Evolutionary conservation across 2,113 vertebrate species (phyloP).

Genomic region (Melanotaenia duboulayi): DNA sequence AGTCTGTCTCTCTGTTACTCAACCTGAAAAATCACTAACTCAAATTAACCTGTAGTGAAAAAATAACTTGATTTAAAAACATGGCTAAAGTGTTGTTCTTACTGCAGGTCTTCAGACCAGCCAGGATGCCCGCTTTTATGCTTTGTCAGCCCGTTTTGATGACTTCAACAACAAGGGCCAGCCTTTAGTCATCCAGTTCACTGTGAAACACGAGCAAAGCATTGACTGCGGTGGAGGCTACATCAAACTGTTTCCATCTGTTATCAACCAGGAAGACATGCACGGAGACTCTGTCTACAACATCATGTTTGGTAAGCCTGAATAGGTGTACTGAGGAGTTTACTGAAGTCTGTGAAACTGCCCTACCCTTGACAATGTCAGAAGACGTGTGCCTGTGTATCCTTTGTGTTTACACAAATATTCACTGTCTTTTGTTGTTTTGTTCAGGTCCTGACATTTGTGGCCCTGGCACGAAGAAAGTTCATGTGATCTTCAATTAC

Average conservation of each 20-base stretch:
- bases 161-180: slow-evolving; percentile 84
- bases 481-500: slow-evolving; percentile 89
- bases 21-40: no score
- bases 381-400: no score
- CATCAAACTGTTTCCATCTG: slow-evolving; percentile 85
- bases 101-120: slow-evolving; percentile 83
- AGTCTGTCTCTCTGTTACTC: not conserved
- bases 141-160: slow-evolving; percentile 83
- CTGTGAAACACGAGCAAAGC: slow-evolving; percentile 87
- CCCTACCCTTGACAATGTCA: no score
- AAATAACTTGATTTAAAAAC: not conserved
- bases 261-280: slow-evolving; percentile 83
- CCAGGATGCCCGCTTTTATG: slow-evolving; percentile 85
- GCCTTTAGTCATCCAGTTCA: slow-evolving; percentile 84
- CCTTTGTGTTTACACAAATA: not conserved
- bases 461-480: slow-evolving; percentile 89
- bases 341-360: not conserved
- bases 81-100: not conserved
- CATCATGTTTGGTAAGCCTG: slow-evolving; percentile 84
- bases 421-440: not conserved
- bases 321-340: not conserved
- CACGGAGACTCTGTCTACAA: slow-evolving; percentile 86
- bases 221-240: slow-evolving; percentile 86
- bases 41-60: no score
- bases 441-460: slow-evolving; percentile 89